These are phyloP conservation scores for Cyprinus carpio DNA, from an alignment of 2,113 vertebrate genomes.

Conservation along the genomic window DNA sequence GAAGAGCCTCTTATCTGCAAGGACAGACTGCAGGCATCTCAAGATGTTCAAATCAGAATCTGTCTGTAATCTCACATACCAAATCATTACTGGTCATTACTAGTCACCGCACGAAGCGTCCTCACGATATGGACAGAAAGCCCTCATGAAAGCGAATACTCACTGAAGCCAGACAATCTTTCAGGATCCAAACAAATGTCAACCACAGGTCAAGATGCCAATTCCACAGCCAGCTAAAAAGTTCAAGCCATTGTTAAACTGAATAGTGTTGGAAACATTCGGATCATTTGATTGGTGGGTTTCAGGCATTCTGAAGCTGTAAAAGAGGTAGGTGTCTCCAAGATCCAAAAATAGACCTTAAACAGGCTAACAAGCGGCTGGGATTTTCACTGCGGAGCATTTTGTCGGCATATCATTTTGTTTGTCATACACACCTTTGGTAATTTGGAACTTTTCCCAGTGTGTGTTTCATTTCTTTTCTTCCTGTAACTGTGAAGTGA, in stretches of 20 bases:
- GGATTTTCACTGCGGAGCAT: not conserved
- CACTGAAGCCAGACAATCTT: conserved; percentile 1
- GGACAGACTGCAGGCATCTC: conserved; percentile 20
- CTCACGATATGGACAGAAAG: conserved; percentile 15
- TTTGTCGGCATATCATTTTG: not conserved
- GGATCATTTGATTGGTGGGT: not conserved
- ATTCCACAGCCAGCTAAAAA: conserved; percentile 23
- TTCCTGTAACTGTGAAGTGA: conserved; percentile 19
- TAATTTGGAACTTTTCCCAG: not conserved
- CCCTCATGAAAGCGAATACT: conserved; percentile 1
- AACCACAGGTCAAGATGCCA: conserved; percentile 33
- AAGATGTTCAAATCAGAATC: conserved; percentile 13
- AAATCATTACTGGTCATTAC: conserved; percentile 5
- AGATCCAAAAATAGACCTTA: conserved; percentile 19
- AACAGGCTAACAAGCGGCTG: not conserved
- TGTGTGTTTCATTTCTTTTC: conserved; percentile 18
- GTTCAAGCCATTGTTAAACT: not conserved
- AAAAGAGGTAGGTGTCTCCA: not conserved
- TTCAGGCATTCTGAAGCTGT: not conserved
- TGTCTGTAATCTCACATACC: not conserved
- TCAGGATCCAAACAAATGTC: conserved; percentile 14
- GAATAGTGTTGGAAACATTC: not conserved
- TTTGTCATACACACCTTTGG: conserved; percentile 16
- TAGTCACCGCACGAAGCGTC: not conserved
- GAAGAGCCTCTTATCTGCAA: conserved; percentile 31